Evolutionary conservation across 2,888 invertebrate genomes (phyloP).

Genomic region (Himalopsyche kuldschensis): DNA sequence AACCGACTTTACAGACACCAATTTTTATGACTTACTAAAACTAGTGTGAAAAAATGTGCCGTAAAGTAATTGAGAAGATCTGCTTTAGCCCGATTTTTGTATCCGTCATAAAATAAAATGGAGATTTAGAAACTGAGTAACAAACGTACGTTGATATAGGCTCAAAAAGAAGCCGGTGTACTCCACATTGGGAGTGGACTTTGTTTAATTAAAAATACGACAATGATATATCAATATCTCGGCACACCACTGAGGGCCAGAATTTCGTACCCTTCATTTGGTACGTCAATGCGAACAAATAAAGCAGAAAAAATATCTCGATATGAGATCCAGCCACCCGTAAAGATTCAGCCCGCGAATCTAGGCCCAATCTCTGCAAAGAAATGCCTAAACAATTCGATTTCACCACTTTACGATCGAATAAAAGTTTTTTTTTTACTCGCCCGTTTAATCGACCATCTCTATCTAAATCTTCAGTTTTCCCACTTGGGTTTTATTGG

Average conservation of each 20-base stretch:
- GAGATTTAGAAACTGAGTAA: too few relatives aligned
- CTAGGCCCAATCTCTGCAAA: neutral
- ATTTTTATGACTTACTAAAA: too few relatives aligned
- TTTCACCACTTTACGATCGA: conserved; percentile 2
- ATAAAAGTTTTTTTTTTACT: conserved; percentile 8
- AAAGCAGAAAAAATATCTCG: neutral
- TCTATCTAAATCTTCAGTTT: neutral
- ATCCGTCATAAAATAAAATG: too few relatives aligned
- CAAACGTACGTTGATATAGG: too few relatives aligned
- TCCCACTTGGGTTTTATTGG: conserved; percentile 10
- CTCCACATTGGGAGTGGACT: too few relatives aligned
- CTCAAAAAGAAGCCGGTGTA: too few relatives aligned
- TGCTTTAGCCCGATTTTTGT: too few relatives aligned
- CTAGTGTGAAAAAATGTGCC: too few relatives aligned
- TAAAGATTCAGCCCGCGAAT: neutral
- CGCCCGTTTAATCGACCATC: neutral
- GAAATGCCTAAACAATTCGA: conserved; percentile 4
- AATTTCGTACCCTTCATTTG: neutral
- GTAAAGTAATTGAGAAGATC: too few relatives aligned
- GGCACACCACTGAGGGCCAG: neutral
- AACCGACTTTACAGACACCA: too few relatives aligned
- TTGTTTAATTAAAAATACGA: too few relatives aligned
- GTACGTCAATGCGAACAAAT: neutral
- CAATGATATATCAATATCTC: too few relatives aligned
- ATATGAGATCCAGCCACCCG: neutral